phyloP scores from a whole-genome alignment of 2,888 invertebrate genomes.

The Acronicta psi region DNA sequence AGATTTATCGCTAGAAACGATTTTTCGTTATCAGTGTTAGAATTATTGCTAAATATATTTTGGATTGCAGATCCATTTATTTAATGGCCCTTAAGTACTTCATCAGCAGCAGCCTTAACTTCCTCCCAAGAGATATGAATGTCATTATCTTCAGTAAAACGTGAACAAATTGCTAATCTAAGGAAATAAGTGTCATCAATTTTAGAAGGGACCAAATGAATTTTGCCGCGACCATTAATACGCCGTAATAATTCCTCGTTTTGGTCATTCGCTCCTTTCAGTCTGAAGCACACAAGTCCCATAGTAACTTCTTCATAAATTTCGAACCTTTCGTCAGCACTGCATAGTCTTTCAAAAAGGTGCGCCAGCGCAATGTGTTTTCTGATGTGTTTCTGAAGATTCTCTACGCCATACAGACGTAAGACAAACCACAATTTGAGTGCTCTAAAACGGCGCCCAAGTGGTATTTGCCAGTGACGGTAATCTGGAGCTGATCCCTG shows the following conservation, averaged over 20 bases:
- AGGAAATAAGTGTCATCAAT: constrained; percentile 95
- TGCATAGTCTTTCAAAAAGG: constrained; percentile 94
- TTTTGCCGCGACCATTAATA: constrained; percentile 96
- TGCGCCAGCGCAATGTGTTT: constrained; percentile 96
- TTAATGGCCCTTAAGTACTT: constrained; percentile 84
- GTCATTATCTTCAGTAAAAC: constrained; percentile 94
- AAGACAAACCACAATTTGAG: constrained; percentile 98
- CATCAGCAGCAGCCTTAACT: constrained; percentile 92
- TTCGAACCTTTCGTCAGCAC: constrained; percentile 95
- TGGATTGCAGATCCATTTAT: not conserved
- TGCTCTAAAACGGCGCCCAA: constrained; percentile 97
- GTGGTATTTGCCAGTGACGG: constrained; percentile 98
- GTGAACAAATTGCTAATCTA: constrained; percentile 96
- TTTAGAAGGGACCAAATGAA: constrained; percentile 97
- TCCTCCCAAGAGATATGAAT: constrained; percentile 96
- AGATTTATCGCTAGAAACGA: too few relatives aligned
- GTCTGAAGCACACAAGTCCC: constrained; percentile 98
- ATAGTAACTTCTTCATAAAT: constrained; percentile 96
- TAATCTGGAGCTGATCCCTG: constrained; percentile 97
- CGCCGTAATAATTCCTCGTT: constrained; percentile 95
- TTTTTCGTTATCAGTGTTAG: not conserved
- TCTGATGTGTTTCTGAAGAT: constrained; percentile 95
- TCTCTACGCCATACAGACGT: constrained; percentile 95
- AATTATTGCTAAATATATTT: constrained; percentile 5
- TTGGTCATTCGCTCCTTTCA: constrained; percentile 95